These are phyloP conservation scores for Drosophila pseudoobscura DNA, from an alignment of 1,140 invertebrate species.

Conservation along the genomic window DNA sequence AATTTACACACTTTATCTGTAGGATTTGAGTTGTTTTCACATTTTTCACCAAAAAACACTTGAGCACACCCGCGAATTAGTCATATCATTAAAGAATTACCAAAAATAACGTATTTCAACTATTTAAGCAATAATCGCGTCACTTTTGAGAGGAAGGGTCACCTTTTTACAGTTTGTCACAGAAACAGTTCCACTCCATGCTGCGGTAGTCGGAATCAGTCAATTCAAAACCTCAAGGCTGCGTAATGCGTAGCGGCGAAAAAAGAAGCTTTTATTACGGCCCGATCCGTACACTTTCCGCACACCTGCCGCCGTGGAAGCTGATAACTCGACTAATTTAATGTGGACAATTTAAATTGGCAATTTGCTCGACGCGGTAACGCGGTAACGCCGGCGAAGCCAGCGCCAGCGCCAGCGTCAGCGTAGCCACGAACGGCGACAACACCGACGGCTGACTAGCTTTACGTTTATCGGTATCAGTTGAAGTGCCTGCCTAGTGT, in stretches of 20 bases:
- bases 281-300: constrained; percentile 54
- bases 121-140: constrained; percentile 43
- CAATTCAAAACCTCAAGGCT: constrained; percentile 14
- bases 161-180: constrained; percentile 43
- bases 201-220: constrained; percentile 34
- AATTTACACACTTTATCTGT: too few species aligned
- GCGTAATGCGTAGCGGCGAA: constrained; percentile 1
- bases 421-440: constrained; percentile 18
- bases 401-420: constrained; percentile 13
- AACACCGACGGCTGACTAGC: constrained; percentile 20
- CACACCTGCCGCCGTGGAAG: constrained; percentile 77
- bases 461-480: constrained; percentile 70
- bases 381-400: constrained; percentile 20
- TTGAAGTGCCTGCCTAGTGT: constrained; percentile 62
- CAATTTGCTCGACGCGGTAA: constrained; percentile 67
- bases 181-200: constrained; percentile 60
- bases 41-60: constrained; percentile 45
- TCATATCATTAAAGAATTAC: constrained; percentile 4
- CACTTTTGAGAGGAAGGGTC: constrained; percentile 10
- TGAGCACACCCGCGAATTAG: constrained; percentile 37
- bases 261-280: constrained; percentile 8
- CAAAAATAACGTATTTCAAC: constrained; percentile 13
- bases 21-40: constrained; percentile 9
- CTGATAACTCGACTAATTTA: constrained; percentile 83
- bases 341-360: constrained; percentile 83